Base-by-base conservation (phyloP, 2,113 vertebrate genomes). In the Cryptomyrus ogoouensis region DNA sequence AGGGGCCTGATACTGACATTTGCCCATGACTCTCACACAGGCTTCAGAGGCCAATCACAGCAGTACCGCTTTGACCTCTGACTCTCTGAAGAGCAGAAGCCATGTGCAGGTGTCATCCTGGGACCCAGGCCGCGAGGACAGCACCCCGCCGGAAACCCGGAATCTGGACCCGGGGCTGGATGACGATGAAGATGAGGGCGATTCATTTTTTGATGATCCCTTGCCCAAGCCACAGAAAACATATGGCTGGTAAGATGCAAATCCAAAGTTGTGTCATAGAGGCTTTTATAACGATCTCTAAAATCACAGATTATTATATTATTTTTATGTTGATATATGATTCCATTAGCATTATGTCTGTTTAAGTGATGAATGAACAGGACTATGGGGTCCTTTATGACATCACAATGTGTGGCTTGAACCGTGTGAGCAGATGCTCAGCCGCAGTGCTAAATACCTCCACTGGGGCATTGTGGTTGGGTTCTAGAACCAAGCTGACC, bases 171-270 rank as follows among this genome's bases (percentile, higher is more conserved):
- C 92, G 19, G 74, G 93, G 89, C 88, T 93, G 93, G 96, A 91
- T 92, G 97, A 96, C 0, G 96, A 96, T 7, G 95, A 95, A 4
- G 44, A 91, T 0, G 97, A 97, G 1, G 97, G 95, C 66, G 98
- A 99, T 89, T 98, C 98, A 1, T 99, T 99, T 94, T 99, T 99
- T 84, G 98, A 99, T 12, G 98, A 99, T 92, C 98, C 97, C 7
- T 92, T 98, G 90, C 98, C 97, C 24, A 97, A 97, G 92, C 96
- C 97, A 5, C 97, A 97, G 92, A 97, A 96, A 93, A 96, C 94
- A 0, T 98, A 97, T 0, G 93, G 97, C 92, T 96, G 97, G 98
- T 99, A 92, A 95, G 97, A 91, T 0, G 49, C 6, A 89, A 89
- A 8, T 91, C 90, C 91, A 90, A 46, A 70, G 46, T 9, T 91